Percentiles rank a stretch among this genome's conserved stretches.
Conservation (phyloP, 2,113 vertebrate genomes). For the Ovibos moschatus region DNA sequence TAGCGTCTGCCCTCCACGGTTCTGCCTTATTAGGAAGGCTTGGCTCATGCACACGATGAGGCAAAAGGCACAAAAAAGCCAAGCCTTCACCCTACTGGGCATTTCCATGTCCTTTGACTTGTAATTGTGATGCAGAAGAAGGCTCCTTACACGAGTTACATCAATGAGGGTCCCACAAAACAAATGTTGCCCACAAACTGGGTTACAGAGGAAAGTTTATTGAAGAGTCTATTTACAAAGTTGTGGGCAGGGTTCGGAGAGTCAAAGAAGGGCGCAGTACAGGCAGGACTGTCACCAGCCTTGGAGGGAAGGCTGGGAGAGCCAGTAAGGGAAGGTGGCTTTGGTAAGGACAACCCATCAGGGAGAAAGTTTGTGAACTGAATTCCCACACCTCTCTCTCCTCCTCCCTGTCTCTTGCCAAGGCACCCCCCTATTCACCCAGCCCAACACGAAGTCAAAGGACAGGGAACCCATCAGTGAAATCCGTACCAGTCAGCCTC, state of each 20-base stretch:
- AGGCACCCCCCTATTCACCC: neutral
- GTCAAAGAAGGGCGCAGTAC: no score
- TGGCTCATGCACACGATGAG: neutral
- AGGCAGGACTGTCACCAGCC: no score
- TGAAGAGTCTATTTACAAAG: neutral
- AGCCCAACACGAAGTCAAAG: neutral
- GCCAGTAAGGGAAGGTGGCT: neutral
- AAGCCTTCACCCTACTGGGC: neutral
- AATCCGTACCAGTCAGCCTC: neutral
- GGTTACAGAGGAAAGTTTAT: neutral
- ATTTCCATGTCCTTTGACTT: neutral
- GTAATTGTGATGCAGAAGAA: neutral
- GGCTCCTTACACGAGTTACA: neutral
- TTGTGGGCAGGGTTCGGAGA: neutral
- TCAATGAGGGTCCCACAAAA: neutral
- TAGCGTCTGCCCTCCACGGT: neutral
- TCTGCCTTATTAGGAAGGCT: slow-evolving; percentile 33
- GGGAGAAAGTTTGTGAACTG: neutral
- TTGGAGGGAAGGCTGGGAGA: neutral
- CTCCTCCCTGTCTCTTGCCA: neutral
- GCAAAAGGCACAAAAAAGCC: neutral
- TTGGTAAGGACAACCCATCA: neutral
- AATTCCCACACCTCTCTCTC: neutral
- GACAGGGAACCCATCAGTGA: neutral
- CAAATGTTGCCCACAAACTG: neutral